Conservation (phyloP, 2,113 vertebrate genomes). For the Vulpes ferrilata region DNA sequence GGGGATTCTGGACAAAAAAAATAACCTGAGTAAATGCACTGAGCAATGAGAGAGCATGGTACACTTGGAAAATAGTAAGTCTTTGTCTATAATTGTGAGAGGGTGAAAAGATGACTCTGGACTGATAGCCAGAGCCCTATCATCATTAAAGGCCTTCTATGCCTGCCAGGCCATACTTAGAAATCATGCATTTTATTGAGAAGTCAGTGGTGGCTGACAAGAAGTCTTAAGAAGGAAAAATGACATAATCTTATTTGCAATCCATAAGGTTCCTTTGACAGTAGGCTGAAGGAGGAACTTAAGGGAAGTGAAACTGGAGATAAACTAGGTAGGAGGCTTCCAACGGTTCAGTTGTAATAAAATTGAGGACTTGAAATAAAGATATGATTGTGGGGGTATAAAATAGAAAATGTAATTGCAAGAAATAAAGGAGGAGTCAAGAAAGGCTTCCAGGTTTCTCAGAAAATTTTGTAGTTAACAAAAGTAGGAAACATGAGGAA, state of each 20-base stretch:
- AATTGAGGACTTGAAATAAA: not conserved
- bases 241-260: not conserved
- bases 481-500: not conserved
- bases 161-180: not conserved
- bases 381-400: not conserved
- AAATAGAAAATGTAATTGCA: conserved; percentile 11
- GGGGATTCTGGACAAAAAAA: not conserved
- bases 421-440: not conserved
- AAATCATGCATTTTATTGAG: not conserved
- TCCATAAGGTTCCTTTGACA: not conserved
- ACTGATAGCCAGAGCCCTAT: not conserved
- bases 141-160: not conserved
- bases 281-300: not conserved
- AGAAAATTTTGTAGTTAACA: not conserved
- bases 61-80: not conserved
- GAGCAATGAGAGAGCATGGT: not conserved
- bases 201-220: not conserved
- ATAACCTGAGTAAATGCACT: not conserved
- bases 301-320: not conserved
- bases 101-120: not conserved
- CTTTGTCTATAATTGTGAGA: not conserved
- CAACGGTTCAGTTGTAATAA: not conserved
- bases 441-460: not conserved
- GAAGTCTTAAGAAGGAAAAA: not conserved
- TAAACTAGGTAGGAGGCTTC: not conserved